A percentile compares a stretch with the other conserved stretches of the same genome.
These are phyloP conservation scores for Phoenicopterus ruber DNA, from an alignment of 2,113 vertebrate genomes.

Conservation along the genomic window DNA sequence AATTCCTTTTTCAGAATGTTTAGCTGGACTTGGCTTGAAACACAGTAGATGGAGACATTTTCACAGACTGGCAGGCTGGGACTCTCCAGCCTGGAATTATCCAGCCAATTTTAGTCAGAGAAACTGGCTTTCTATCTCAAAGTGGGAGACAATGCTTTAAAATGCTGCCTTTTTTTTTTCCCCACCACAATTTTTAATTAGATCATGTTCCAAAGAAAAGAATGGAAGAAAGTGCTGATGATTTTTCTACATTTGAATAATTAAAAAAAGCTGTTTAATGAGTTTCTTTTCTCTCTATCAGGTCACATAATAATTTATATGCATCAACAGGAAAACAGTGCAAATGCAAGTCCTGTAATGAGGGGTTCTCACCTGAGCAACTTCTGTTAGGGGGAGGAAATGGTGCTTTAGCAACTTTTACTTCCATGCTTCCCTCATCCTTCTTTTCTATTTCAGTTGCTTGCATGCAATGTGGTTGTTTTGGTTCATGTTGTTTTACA, in stretches of 20 bases:
- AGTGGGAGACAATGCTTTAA: conserved; percentile 51
- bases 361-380: background rate
- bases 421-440: background rate
- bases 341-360: background rate
- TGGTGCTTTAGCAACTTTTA: background rate
- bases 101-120: background rate
- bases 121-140: conserved; percentile 26
- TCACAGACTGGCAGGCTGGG: background rate
- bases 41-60: conserved; percentile 30
- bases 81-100: conserved; percentile 6
- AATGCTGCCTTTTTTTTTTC: background rate
- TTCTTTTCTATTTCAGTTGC: background rate
- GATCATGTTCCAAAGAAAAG: conserved; percentile 6
- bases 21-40: background rate
- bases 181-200: conserved; percentile 4
- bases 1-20: background rate
- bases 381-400: background rate
- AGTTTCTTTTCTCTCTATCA: background rate
- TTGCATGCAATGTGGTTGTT: background rate
- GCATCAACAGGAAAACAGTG: background rate
- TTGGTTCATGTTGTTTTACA: background rate
- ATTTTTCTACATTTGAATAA: background rate
- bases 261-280: background rate
- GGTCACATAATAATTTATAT: background rate
- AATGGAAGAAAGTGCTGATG: background rate